phyloP scores from a whole-genome alignment of 2,888 invertebrate genomes.

The Empis stercorea region DNA sequence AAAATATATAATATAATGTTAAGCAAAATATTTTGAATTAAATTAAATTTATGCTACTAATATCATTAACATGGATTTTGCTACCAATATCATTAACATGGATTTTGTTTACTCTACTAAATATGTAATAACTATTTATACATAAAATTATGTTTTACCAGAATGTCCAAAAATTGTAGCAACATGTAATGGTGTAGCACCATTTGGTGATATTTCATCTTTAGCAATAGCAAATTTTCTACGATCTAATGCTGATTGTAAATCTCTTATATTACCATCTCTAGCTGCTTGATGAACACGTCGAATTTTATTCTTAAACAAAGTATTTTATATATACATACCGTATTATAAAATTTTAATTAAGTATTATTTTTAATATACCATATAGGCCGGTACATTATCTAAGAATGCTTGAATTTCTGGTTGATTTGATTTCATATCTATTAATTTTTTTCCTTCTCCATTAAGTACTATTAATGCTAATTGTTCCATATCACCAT shows the following conservation, averaged over 20 bases:
- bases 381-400: constrained; percentile 80
- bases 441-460: constrained; percentile 64
- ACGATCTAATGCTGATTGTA: constrained; percentile 75
- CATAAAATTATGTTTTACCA: no score
- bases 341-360: no score
- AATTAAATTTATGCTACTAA: no score
- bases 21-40: no score
- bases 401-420: constrained; percentile 78
- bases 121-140: no score
- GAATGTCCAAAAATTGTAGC: constrained; percentile 75
- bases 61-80: no score
- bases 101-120: no score
- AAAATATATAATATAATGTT: not conserved
- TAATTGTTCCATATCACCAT: constrained; percentile 77
- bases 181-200: constrained; percentile 76
- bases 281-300: constrained; percentile 76
- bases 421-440: constrained; percentile 54
- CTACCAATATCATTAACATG: no score
- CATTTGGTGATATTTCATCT: constrained; percentile 69
- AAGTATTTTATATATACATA: no score
- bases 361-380: constrained; percentile 32
- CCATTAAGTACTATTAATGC: constrained; percentile 82
- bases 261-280: constrained; percentile 69
- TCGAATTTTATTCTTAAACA: constrained; percentile 67
- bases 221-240: constrained; percentile 84